A percentile compares a stretch with the other conserved stretches of the same genome.
Conservation (phyloP, 2,113 vertebrate genomes). For the Nesogale talazaci region DNA sequence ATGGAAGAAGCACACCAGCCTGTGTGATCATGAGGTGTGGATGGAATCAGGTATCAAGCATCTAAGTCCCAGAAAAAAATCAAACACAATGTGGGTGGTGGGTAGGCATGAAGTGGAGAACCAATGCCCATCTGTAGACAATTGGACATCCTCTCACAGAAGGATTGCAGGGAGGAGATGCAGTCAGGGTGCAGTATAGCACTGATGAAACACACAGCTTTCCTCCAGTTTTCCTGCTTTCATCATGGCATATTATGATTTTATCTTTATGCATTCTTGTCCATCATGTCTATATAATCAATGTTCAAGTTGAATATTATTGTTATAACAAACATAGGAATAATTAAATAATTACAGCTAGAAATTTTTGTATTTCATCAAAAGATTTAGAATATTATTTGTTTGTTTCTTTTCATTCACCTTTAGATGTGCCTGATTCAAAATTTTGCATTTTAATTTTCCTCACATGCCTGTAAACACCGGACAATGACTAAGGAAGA, state of each 20-base stretch:
- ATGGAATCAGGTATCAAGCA: no score
- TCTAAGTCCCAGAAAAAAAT: no score
- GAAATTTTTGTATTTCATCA: background rate
- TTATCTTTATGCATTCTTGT: background rate
- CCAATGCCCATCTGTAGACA: no score
- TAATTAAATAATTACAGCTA: background rate
- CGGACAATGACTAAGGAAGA: background rate
- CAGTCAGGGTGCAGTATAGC: no score
- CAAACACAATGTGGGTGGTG: no score
- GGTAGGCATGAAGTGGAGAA: no score
- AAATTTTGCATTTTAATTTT: background rate
- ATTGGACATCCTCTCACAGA: no score
- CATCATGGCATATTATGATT: background rate
- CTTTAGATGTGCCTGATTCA: background rate
- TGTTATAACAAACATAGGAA: background rate
- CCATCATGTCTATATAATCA: background rate
- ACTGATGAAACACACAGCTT: no score
- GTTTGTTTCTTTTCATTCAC: background rate
- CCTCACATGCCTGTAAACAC: background rate
- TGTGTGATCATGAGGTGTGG: no score
- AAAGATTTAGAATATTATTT: background rate
- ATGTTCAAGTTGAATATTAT: background rate
- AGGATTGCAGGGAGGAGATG: no score
- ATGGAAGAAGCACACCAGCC: no score
- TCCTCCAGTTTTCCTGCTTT: background rate